A percentile compares a stretch with the other conserved stretches of the same genome.
Conservation (phyloP, 2,113 vertebrate genomes). For the Willisornis vidua region DNA sequence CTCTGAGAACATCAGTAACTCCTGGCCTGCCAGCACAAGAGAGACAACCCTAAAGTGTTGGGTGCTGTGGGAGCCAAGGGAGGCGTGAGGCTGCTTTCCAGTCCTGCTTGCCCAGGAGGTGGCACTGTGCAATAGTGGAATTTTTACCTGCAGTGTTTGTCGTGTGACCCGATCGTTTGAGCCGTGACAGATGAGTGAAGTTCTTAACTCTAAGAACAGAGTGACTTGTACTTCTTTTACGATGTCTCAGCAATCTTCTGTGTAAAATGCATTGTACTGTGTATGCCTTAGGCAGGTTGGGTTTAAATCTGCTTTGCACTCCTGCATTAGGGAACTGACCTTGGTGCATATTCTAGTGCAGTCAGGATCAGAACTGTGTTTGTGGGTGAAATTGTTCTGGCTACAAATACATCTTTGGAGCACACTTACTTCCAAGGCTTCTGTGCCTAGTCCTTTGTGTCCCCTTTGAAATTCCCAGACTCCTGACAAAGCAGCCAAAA, state of each 20-base stretch:
- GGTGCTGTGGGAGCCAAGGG: background rate
- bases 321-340: background rate
- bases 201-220: background rate
- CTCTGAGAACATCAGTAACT: background rate
- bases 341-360: fast-evolving
- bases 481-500: background rate
- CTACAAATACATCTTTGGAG: background rate
- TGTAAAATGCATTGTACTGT: background rate
- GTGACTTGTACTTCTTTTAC: background rate
- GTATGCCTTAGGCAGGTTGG: background rate
- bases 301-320: background rate
- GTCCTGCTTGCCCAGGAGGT: conserved; percentile 66
- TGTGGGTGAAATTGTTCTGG: background rate
- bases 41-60: fast-evolving
- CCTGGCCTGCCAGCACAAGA: background rate
- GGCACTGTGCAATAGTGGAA: conserved; percentile 66
- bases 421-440: background rate
- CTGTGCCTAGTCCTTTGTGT: background rate
- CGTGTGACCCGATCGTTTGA: fast-evolving
- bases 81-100: background rate
- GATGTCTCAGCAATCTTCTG: background rate
- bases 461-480: background rate
- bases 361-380: background rate
- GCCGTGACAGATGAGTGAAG: background rate
- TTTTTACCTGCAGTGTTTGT: background rate